phyloP scores from a whole-genome alignment of 2,888 invertebrate genomes.

The Brachypalpus laphriformis region DNA sequence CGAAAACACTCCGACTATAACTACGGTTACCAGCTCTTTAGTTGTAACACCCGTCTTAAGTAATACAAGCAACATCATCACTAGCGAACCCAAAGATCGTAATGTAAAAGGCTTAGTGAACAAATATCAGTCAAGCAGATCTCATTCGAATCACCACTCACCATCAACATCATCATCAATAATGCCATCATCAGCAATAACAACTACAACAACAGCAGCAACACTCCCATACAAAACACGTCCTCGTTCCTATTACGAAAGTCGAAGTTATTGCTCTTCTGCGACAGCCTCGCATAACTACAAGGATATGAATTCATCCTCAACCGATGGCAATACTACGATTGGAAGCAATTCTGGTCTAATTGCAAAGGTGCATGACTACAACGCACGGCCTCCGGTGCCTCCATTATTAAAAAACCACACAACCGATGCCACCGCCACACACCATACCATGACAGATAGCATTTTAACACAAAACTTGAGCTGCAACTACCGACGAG shows the following conservation, averaged over 20 bases:
- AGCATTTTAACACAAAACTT: slow-evolving; percentile 76
- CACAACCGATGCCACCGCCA: slow-evolving; percentile 45
- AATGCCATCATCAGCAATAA: slow-evolving; percentile 80
- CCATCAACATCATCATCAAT: slow-evolving; percentile 82
- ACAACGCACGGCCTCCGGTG: slow-evolving; percentile 82
- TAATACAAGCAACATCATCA: slow-evolving; percentile 58
- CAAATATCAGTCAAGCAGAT: slow-evolving; percentile 86
- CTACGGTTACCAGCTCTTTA: slow-evolving; percentile 50
- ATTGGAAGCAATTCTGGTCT: slow-evolving; percentile 46
- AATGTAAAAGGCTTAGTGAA: slow-evolving; percentile 90
- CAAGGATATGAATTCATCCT: slow-evolving; percentile 35
- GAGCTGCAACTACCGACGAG: slow-evolving; percentile 85
- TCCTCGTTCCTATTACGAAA: slow-evolving; percentile 82
- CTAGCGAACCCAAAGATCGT: slow-evolving; percentile 84
- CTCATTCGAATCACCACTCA: slow-evolving; percentile 80
- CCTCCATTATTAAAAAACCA: slow-evolving; percentile 79
- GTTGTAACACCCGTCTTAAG: slow-evolving; percentile 37
- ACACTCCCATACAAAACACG: slow-evolving; percentile 77
- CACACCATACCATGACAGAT: slow-evolving; percentile 76
- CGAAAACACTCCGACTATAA: slow-evolving; percentile 27
- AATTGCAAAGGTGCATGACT: slow-evolving; percentile 78
- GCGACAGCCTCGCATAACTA: slow-evolving; percentile 42
- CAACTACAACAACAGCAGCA: slow-evolving; percentile 67
- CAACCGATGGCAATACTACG: slow-evolving; percentile 29
- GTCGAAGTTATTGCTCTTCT: slow-evolving; percentile 76